Evolutionary conservation across 64 coral and sea anemone species (phyloP).

Genomic region (Stichodactyla helianthus): DNA sequence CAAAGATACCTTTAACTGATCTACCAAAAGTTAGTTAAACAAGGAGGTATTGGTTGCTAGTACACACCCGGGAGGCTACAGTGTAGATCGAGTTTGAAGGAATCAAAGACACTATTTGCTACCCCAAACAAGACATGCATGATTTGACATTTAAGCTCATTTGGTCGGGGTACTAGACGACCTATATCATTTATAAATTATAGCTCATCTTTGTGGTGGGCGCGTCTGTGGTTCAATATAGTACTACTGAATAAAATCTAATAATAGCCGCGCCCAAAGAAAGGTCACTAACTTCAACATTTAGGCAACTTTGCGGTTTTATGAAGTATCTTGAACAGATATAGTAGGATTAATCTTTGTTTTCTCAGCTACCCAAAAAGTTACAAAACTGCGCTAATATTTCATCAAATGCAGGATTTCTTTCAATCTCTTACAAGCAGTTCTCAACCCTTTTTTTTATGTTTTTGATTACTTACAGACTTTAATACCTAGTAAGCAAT

Average conservation of each 20-base stretch:
- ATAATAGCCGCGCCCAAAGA: neutral
- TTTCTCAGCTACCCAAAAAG: no score
- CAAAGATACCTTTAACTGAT: no score
- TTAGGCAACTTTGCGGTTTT: neutral
- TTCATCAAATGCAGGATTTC: no score
- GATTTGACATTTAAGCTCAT: neutral
- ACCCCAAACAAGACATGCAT: neutral
- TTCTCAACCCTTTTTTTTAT: no score
- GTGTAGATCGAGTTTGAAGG: neutral
- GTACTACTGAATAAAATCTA: neutral
- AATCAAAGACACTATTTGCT: neutral
- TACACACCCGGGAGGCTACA: neutral
- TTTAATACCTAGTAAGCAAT: no score
- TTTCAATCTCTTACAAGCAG: no score
- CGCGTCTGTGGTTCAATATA: neutral
- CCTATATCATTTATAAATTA: slow-evolving; percentile 2
- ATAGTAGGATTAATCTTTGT: neutral
- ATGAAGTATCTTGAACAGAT: neutral
- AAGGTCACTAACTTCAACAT: neutral
- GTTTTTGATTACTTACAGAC: no score
- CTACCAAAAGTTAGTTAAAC: neutral
- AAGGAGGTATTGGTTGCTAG: neutral
- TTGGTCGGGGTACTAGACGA: neutral
- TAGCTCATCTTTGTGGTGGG: neutral
- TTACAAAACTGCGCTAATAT: no score